A percentile compares a stretch with the other conserved stretches of the same genome.
phyloP scores from a whole-genome alignment of 2,797 vertebrate genomes.

The Danio kyathit region DNA sequence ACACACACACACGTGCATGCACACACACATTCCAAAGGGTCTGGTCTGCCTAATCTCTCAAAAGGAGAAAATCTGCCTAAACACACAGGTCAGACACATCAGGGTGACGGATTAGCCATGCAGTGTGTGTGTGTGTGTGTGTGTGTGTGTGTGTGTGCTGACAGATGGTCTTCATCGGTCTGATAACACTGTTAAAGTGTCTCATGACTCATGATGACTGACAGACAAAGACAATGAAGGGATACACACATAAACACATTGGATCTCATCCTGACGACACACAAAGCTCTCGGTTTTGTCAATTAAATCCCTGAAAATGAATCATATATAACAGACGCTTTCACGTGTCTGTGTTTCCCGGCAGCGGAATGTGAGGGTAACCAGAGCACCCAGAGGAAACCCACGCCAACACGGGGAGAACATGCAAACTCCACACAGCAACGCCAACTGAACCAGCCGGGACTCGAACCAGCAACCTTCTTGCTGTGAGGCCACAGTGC shows the following conservation, averaged over 20 bases:
- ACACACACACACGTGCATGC: slow-evolving; percentile 8
- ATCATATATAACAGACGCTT: no score
- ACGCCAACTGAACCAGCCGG: no score
- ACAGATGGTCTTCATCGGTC: slow-evolving; percentile 28
- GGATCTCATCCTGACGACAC: neutral
- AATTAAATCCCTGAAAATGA: neutral
- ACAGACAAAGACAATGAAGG: slow-evolving; percentile 41
- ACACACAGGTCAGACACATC: slow-evolving; percentile 39
- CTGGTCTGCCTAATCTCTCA: slow-evolving; percentile 50
- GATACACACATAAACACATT: neutral
- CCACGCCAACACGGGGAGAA: no score
- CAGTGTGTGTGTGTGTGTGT: neutral
- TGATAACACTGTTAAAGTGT: slow-evolving; percentile 32
- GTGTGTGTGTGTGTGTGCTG: slow-evolving; percentile 10
- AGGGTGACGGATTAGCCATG: slow-evolving; percentile 38
- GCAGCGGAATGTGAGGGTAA: no score
- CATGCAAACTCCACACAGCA: no score
- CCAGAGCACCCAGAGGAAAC: no score
- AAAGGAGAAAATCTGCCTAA: slow-evolving; percentile 40
- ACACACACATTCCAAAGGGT: slow-evolving; percentile 34
- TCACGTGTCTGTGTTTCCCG: no score
- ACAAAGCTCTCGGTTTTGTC: neutral
- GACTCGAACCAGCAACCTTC: no score
- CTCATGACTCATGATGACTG: slow-evolving; percentile 8
- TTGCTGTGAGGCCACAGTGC: no score